These are phyloP conservation scores for Drosophila diplacantha DNA, from an alignment of 2,888 invertebrate genomes.

Conservation along the genomic window DNA sequence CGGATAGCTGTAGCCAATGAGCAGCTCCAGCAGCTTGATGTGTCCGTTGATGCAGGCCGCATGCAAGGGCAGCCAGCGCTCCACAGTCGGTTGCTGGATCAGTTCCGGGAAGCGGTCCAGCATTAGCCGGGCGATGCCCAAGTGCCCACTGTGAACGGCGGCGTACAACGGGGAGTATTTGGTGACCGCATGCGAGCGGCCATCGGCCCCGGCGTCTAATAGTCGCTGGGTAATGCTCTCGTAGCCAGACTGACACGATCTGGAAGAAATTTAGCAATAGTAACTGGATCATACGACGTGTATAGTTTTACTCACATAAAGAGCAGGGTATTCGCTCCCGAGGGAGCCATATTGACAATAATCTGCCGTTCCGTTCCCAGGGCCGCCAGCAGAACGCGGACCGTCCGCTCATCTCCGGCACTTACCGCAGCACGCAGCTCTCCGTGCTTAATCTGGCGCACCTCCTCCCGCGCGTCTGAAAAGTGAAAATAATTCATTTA, in stretches of 20 bases:
- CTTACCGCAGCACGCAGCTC: slow-evolving; percentile 87
- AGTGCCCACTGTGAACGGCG: slow-evolving; percentile 91
- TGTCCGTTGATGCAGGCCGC: slow-evolving; percentile 95
- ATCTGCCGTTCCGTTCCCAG: slow-evolving; percentile 83
- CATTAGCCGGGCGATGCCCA: slow-evolving; percentile 86
- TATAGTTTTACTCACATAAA: slow-evolving; percentile 84
- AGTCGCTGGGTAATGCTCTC: slow-evolving; percentile 87
- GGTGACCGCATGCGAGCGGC: slow-evolving; percentile 92
- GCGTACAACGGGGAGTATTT: slow-evolving; percentile 95
- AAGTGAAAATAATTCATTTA: not conserved
- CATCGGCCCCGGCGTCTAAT: slow-evolving; percentile 90
- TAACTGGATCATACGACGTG: no score
- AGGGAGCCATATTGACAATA: slow-evolving; percentile 91
- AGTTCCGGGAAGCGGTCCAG: slow-evolving; percentile 90
- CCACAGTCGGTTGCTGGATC: slow-evolving; percentile 91
- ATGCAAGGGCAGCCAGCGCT: slow-evolving; percentile 94
- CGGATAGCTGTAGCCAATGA: slow-evolving; percentile 91
- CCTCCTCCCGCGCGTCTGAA: slow-evolving; percentile 82
- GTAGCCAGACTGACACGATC: slow-evolving; percentile 92
- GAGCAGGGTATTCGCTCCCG: slow-evolving; percentile 91
- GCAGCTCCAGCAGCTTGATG: slow-evolving; percentile 84
- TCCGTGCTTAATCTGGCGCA: slow-evolving; percentile 85
- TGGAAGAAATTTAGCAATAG: slow-evolving; percentile 67
- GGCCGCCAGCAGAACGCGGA: slow-evolving; percentile 83
- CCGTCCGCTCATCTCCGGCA: slow-evolving; percentile 84